Conservation (phyloP, 2,888 invertebrate species). For the Spisula subtruncata region DNA sequence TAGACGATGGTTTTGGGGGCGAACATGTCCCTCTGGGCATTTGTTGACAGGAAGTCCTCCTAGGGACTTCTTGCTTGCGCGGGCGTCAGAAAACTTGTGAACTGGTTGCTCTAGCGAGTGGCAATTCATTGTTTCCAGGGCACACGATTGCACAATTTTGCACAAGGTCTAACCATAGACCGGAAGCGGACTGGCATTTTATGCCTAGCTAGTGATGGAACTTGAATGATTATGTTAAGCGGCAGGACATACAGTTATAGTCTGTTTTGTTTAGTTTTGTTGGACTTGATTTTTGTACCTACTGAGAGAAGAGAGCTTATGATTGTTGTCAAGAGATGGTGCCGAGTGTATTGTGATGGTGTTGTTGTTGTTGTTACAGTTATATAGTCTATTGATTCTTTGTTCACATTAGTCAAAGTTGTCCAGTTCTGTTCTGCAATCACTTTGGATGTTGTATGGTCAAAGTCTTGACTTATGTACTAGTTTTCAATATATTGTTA, state of each 20-base stretch:
- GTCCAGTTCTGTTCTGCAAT: conserved; percentile 37
- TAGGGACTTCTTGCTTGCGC: conserved; percentile 28
- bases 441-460: conserved; percentile 50
- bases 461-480: conserved; percentile 22
- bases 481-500: conserved; percentile 31
- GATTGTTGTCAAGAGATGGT: background rate
- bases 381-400: conserved; percentile 56
- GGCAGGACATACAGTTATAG: conserved; percentile 26
- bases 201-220: background rate
- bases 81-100: conserved; percentile 20
- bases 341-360: conserved; percentile 38
- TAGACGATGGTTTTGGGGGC: conserved; percentile 26
- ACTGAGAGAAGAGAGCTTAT: background rate
- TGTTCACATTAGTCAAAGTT: conserved; percentile 45
- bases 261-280: conserved; percentile 29
- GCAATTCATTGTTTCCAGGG: conserved; percentile 14
- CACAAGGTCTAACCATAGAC: conserved; percentile 34
- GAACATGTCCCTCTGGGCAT: conserved; percentile 32
- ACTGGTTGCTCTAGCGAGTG: background rate
- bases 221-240: conserved; percentile 10
- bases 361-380: conserved; percentile 43
- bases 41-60: conserved; percentile 40
- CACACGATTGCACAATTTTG: conserved; percentile 5
- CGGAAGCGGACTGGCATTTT: conserved; percentile 34
- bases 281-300: background rate